phyloP scores from a whole-genome alignment of 37 sponge, comb jelly and placozoan species.

The Halisarca cf. caerulea region DNA sequence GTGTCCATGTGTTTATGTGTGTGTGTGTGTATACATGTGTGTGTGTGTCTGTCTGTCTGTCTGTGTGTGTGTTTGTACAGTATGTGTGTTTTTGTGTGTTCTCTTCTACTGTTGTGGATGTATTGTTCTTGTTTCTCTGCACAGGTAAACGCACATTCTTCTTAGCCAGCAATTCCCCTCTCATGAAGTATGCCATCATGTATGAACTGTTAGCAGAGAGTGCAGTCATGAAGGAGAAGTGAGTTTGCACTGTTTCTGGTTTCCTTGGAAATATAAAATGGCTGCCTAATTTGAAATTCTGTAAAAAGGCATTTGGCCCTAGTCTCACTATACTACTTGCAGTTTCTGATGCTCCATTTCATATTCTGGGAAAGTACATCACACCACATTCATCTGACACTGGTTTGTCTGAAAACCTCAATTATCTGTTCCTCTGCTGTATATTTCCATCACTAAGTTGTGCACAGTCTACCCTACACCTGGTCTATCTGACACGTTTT shows the following conservation, averaged over 20 bases:
- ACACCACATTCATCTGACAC: too few relatives aligned
- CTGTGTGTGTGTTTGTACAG: background rate
- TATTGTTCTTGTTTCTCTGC: background rate
- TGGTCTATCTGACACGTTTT: too few relatives aligned
- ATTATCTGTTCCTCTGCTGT: too few relatives aligned
- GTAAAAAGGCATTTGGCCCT: too few relatives aligned
- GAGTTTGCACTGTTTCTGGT: conserved; percentile 3
- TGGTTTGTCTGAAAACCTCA: too few relatives aligned
- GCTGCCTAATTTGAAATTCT: background rate
- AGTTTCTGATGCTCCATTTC: too few relatives aligned
- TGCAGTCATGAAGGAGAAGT: conserved; percentile 61
- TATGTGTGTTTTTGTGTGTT: background rate
- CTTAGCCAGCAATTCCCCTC: conserved; percentile 56
- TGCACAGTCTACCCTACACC: too few relatives aligned
- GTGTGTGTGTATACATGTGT: background rate
- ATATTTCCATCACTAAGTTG: too few relatives aligned
- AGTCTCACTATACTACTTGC: too few relatives aligned
- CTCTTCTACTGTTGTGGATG: too few relatives aligned
- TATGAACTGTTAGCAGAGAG: conserved; percentile 71
- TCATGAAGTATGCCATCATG: conserved; percentile 71
- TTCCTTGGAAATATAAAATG: background rate
- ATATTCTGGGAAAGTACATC: too few relatives aligned
- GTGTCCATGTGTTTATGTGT: background rate
- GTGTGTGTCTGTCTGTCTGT: background rate
- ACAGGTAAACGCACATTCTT: conserved; percentile 67